Percentiles rank a stretch among this genome's conserved stretches.
phyloP scores from a whole-genome alignment of 2,797 vertebrate genomes.

The Rachycentron canadum region DNA sequence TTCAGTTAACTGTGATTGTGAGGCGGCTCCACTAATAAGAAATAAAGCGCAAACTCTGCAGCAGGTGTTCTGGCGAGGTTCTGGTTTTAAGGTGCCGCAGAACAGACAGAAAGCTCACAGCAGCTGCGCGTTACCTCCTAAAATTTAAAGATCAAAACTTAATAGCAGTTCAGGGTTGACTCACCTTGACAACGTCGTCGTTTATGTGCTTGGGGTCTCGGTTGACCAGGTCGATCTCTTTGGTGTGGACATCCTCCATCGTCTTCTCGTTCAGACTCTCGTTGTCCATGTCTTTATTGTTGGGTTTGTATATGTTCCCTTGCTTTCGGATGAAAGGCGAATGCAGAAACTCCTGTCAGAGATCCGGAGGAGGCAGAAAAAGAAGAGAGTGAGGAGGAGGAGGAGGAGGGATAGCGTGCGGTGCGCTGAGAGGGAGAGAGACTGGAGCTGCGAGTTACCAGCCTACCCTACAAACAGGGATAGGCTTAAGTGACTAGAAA shows the following conservation, averaged over 20 bases:
- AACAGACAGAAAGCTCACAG: background rate
- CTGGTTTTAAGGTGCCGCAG: background rate
- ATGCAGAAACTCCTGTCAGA: conserved; percentile 90
- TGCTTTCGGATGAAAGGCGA: conserved; percentile 94
- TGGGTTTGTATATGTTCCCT: conserved; percentile 99
- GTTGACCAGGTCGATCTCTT: conserved; percentile 98
- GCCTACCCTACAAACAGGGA: conserved; percentile 81
- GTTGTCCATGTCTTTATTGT: conserved; percentile 98
- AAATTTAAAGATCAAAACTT: background rate
- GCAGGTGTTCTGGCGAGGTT: conserved; percentile 7
- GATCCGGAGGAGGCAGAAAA: conserved; percentile 58
- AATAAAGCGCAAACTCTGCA: conserved; percentile 4
- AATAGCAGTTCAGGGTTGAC: conserved; percentile 50
- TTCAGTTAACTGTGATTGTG: background rate
- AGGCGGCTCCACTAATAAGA: background rate
- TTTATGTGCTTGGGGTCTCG: conserved; percentile 96
- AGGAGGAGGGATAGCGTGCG: conserved; percentile 60
- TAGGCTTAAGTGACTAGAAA: conserved; percentile 85
- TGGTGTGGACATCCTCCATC: conserved; percentile 93
- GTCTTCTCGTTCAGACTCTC: conserved; percentile 92
- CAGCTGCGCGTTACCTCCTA: background rate
- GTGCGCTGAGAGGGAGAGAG: conserved; percentile 54
- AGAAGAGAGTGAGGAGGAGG: conserved; percentile 58
- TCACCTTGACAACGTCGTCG: conserved; percentile 97
- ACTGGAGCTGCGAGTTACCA: conserved; percentile 72